phyloP scores from a whole-genome alignment of 2,113 vertebrate species.

The Cygnus atratus region DNA sequence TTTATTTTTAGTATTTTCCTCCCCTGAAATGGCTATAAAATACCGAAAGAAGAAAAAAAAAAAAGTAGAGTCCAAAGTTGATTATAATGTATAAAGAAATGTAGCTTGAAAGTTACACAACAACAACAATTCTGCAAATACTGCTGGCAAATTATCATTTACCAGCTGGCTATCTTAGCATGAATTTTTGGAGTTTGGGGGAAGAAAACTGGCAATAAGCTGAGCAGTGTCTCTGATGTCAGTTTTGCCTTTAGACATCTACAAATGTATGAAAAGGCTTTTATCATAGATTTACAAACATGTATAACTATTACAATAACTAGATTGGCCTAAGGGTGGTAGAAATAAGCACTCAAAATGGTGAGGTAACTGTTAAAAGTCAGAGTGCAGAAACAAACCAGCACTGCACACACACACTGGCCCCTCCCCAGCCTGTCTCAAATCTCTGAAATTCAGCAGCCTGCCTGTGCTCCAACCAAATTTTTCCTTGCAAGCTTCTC shows the following conservation, averaged over 20 bases:
- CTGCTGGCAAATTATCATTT: background rate
- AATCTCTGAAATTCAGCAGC: background rate
- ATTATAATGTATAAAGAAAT: background rate
- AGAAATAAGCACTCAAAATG: background rate
- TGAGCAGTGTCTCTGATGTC: background rate
- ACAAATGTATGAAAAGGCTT: background rate
- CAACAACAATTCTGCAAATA: background rate
- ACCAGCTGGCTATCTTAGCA: background rate
- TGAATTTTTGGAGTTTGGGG: background rate
- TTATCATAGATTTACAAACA: background rate
- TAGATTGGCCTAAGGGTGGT: background rate
- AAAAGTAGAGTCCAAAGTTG: background rate
- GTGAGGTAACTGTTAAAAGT: background rate
- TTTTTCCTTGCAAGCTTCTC: background rate
- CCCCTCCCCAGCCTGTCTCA: background rate
- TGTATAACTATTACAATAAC: background rate
- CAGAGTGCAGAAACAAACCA: background rate
- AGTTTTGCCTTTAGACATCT: background rate
- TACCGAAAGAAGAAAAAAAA: background rate
- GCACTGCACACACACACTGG: background rate
- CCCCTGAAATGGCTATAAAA: background rate
- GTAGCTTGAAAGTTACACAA: background rate
- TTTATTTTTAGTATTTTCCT: background rate
- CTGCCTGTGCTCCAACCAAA: background rate
- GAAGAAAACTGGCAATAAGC: background rate